Conservation (phyloP, 2,797 vertebrate species). For the Amblyraja radiata region DNA sequence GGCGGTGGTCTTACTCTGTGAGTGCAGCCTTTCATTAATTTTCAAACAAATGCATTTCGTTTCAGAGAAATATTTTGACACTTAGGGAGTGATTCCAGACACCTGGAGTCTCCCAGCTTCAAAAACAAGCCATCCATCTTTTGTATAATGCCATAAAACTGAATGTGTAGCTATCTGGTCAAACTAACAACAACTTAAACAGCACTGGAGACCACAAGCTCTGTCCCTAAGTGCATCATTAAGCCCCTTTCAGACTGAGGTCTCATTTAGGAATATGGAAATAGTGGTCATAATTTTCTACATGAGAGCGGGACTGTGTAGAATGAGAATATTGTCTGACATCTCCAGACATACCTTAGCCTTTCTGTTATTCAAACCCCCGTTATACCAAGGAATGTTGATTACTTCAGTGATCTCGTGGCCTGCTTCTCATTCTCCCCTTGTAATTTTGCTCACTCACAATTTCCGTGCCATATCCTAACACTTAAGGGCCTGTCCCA, state of each 20-base stretch:
- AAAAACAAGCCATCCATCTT: conserved; percentile 18
- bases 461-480: background rate
- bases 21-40: conserved; percentile 25
- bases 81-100: conserved; percentile 32
- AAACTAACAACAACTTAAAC: background rate
- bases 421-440: background rate
- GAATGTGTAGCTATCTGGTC: background rate
- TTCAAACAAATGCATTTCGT: background rate
- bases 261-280: background rate
- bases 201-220: background rate
- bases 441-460: background rate
- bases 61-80: conserved; percentile 4
- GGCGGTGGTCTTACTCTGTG: background rate
- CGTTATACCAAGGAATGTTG: background rate
- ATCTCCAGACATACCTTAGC: background rate
- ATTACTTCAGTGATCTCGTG: background rate
- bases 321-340: too few species aligned
- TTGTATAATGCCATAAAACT: background rate
- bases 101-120: background rate
- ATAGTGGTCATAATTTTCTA: background rate
- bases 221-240: background rate
- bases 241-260: background rate
- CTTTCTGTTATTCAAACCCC: background rate
- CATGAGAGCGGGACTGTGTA: background rate
- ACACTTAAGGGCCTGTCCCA: too few species aligned